Evolutionary conservation across 2,888 invertebrate genomes (phyloP).

Genomic region (Bembecia ichneumoniformis): DNA sequence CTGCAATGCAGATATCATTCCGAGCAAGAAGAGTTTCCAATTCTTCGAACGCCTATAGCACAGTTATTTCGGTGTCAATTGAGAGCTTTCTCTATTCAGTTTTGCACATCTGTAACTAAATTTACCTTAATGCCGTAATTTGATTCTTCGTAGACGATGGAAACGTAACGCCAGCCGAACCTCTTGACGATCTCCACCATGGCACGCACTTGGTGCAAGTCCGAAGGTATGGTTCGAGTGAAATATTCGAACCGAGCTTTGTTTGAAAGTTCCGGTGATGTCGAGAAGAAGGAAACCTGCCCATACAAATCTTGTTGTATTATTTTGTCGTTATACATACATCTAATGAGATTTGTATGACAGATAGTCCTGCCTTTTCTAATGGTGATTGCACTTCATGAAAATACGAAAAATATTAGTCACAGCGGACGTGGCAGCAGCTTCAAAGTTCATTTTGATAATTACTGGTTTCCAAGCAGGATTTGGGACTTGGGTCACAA

Average conservation of each 20-base stretch:
- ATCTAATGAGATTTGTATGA: too few relatives aligned
- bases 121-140: conserved; percentile 89
- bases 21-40: conserved; percentile 87
- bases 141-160: conserved; percentile 90
- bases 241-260: conserved; percentile 96
- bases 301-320: conserved; percentile 10
- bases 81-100: neutral
- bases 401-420: too few relatives aligned
- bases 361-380: too few relatives aligned
- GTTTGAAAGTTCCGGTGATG: conserved; percentile 93
- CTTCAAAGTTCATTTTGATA: too few relatives aligned
- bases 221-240: conserved; percentile 92
- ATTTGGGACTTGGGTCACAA: too few relatives aligned
- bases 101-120: neutral
- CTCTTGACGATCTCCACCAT: conserved; percentile 88
- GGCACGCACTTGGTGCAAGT: conserved; percentile 88
- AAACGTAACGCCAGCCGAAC: conserved; percentile 89
- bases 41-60: conserved; percentile 88
- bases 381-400: too few relatives aligned
- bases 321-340: neutral
- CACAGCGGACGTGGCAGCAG: too few relatives aligned
- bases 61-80: neutral
- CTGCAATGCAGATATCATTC: conserved; percentile 91
- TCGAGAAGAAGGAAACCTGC: conserved; percentile 95
- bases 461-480: too few relatives aligned